Evolutionary conservation across 2,113 vertebrate species (phyloP).

Genomic region (Fulmarus glacialis): DNA sequence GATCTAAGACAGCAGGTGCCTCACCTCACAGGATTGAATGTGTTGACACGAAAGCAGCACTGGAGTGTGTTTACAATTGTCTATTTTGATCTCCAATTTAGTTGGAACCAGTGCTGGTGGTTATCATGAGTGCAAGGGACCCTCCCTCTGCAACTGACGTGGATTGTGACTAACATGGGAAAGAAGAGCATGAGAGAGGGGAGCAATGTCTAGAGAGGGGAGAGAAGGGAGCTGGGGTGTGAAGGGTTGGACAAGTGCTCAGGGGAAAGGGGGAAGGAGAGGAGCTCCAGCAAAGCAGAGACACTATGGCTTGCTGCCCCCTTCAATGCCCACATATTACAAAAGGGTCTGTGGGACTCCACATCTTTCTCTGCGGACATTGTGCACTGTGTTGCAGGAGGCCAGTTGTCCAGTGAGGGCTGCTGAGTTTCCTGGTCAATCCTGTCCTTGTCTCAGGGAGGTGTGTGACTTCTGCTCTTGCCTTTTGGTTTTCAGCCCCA

Average conservation of each 20-base stretch:
- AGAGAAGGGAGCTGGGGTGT: background rate
- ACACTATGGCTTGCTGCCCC: background rate
- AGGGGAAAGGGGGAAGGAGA: background rate
- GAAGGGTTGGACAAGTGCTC: background rate
- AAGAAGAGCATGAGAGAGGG: background rate
- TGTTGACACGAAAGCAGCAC: background rate
- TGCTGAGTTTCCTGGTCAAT: background rate
- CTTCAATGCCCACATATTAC: background rate
- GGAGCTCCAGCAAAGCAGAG: background rate
- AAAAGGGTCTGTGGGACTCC: background rate
- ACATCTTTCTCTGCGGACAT: background rate
- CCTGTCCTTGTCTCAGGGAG: background rate
- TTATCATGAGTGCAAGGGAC: too few species aligned
- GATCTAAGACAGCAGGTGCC: background rate
- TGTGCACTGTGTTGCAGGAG: background rate
- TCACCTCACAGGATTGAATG: background rate
- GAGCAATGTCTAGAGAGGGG: background rate
- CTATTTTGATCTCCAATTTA: background rate
- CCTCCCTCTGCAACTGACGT: background rate
- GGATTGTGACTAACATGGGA: background rate
- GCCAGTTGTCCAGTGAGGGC: background rate
- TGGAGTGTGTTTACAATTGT: background rate
- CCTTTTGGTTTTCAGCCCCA: background rate
- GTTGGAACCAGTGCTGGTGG: background rate
- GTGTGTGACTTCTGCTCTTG: background rate